These are phyloP conservation scores for Papilio polytes DNA, from an alignment of 1,140 invertebrate species.

Conservation along the genomic window DNA sequence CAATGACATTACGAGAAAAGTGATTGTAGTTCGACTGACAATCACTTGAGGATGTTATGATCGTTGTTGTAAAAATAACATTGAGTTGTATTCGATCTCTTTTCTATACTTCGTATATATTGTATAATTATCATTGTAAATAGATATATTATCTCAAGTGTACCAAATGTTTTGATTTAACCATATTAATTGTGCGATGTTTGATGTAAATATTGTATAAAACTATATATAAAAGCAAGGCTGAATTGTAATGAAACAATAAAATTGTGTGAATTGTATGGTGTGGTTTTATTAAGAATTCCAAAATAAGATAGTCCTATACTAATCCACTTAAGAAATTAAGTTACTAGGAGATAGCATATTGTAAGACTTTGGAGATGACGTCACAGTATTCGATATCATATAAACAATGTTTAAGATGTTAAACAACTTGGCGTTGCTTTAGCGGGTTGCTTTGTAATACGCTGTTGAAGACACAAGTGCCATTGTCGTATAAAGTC, in stretches of 20 bases:
- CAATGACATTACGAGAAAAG: constrained; percentile 84
- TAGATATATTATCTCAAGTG: constrained; percentile 73
- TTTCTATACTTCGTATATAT: constrained; percentile 54
- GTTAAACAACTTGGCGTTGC: not conserved
- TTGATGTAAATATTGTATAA: constrained; percentile 80
- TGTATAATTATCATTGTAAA: constrained; percentile 65
- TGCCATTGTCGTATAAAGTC: not conserved
- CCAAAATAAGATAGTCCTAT: not conserved
- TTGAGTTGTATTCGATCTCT: constrained; percentile 49
- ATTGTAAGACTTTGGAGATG: not conserved
- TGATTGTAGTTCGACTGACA: constrained; percentile 80
- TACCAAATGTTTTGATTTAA: constrained; percentile 53
- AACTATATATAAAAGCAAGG: constrained; percentile 81
- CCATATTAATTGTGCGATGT: constrained; percentile 71
- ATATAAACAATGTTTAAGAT: not conserved
- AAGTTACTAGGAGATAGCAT: not conserved
- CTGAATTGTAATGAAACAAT: constrained; percentile 82
- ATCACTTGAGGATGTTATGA: constrained; percentile 83
- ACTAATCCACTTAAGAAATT: no score
- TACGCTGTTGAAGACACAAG: not conserved
- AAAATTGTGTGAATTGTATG: constrained; percentile 79
- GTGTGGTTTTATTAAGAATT: constrained; percentile 35
- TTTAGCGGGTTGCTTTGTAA: not conserved
- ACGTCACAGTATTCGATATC: not conserved
- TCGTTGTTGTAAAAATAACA: constrained; percentile 67